Evolutionary conservation across 2,888 invertebrate genomes (phyloP).

Genomic region (Balanococcus diminutus): DNA sequence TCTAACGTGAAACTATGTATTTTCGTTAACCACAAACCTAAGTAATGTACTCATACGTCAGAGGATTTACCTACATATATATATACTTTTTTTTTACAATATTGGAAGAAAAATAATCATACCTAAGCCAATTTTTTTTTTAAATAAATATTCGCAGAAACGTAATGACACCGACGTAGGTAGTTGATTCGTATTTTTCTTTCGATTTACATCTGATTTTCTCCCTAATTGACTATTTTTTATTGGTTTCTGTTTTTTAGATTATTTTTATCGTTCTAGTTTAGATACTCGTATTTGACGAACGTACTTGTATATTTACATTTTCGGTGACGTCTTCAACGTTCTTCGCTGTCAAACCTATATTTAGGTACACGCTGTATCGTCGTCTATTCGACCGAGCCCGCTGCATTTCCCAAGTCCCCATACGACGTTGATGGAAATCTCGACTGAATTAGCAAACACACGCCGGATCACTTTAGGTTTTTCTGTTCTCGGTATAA

Average conservation of each 20-base stretch:
- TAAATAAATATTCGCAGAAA: neutral
- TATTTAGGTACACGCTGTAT: no score
- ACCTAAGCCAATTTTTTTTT: neutral
- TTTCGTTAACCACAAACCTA: neutral
- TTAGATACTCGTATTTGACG: neutral
- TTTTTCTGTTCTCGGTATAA: no score
- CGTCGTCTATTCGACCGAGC: neutral
- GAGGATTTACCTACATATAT: no score
- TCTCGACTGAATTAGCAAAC: no score
- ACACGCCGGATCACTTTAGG: no score
- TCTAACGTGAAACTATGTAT: neutral
- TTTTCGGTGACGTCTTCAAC: neutral
- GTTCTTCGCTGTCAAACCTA: no score
- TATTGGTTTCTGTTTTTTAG: constrained; percentile 11
- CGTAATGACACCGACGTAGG: neutral
- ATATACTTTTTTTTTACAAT: neutral
- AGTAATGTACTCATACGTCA: no score
- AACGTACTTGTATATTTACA: neutral
- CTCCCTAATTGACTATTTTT: neutral
- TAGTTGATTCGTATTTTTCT: neutral
- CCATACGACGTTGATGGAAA: no score
- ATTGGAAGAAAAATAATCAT: neutral
- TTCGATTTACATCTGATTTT: neutral
- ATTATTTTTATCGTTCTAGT: neutral
- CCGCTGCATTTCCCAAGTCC: no score